Conservation (phyloP, 23 tunicate genomes). For the Styela clava region DNA sequence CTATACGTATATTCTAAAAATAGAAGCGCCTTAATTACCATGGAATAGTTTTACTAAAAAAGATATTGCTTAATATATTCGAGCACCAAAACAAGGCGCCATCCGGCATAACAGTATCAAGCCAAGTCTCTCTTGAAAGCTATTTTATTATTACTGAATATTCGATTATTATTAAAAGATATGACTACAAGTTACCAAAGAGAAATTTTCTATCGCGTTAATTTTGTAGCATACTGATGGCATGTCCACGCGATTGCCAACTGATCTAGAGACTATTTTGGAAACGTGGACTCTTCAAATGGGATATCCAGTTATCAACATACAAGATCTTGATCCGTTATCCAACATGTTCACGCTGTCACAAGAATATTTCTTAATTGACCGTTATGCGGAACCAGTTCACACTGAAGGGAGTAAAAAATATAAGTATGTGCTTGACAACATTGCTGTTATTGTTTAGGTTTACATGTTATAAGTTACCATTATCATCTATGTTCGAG, state of each 20-base stretch:
- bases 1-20: not conserved
- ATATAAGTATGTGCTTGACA: conserved; percentile 41
- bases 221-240: not conserved
- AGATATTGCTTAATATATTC: too few species aligned
- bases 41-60: too few species aligned
- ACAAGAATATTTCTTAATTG: conserved; percentile 76
- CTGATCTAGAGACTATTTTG: conserved; percentile 32
- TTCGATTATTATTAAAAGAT: too few species aligned
- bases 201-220: too few species aligned
- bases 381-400: conserved; percentile 46
- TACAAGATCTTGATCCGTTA: conserved; percentile 3
- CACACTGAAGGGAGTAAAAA: conserved; percentile 51
- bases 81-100: too few species aligned
- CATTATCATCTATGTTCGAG: too few species aligned
- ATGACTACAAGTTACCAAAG: too few species aligned
- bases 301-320: conserved; percentile 80
- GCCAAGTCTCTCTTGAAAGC: too few species aligned
- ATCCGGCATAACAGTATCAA: too few species aligned
- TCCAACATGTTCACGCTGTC: conserved; percentile 2
- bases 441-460: not conserved
- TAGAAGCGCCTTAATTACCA: too few species aligned
- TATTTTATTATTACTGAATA: too few species aligned
- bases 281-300: conserved; percentile 91
- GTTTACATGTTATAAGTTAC: not conserved
- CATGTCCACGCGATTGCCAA: conserved; percentile 3